Evolutionary conservation across 2,797 vertebrate species (phyloP), one percentile per base, ranked within the genome.

Genomic region (Sebastes paucispinis): DNA sequence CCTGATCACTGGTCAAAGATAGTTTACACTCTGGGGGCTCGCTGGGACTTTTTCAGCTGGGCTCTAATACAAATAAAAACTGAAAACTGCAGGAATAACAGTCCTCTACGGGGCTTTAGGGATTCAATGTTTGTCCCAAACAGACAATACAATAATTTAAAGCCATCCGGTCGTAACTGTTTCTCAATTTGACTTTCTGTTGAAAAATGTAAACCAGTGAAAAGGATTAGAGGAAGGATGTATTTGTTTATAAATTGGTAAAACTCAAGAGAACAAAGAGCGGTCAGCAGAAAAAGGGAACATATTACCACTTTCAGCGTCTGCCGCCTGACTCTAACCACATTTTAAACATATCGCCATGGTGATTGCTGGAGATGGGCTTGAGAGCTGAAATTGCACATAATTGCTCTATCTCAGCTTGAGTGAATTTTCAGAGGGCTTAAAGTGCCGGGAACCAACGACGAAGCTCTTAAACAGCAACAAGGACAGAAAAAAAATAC

Each of bases 291-390:
- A 72, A 77, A 87, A 87, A 36, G 2, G 59, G 57, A 88, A 79
- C 80, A 66, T 79, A 73, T 82, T 79, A 65, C 77, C 20, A 83
- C 81, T 85, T 87, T 82, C 81, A 75, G 83, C 64, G 76, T 77
- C 86, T 88, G 86, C 87, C 12, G 16, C 79, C 74, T 87, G 87
- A 90, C 84, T 93, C 89, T 75, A 92, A 92, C 86, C 87, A 90
- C 91, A 90, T 95, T 94, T 95, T 87, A 94, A 94, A 94, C 14
- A 43, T 93, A 95, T 95, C 75, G 87, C 93, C 93, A 95, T 95
- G 93, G 94, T 94, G 93, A 96, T 95, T 91, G 87, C 88, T 91
- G 82, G 90, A 95, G 94, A 95, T 93, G 93, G 92, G 87, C 88
- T 92, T 80, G 87, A 92, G 91, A 94, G 94, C 91, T 95, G 86